Base-by-base conservation (phyloP, 2,113 vertebrate species). In the Oncorhynchus gorbuscha region DNA sequence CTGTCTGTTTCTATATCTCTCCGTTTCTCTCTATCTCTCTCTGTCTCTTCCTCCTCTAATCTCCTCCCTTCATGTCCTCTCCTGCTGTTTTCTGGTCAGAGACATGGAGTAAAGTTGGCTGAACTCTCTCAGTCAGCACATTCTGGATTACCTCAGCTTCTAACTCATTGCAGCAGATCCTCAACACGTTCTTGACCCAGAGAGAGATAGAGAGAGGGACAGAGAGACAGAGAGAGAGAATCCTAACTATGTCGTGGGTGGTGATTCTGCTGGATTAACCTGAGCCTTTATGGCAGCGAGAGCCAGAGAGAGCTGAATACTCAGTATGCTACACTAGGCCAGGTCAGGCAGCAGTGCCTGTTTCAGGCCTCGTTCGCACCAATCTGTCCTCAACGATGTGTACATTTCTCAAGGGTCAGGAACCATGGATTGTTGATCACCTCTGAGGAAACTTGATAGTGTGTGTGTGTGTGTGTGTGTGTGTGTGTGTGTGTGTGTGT, bases 381-480 rank as follows among this genome's bases (percentile, higher is more conserved):
- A 9, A n/a, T 62, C 58, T 16, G 62, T 80, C 71, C 65, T 14
- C 22, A 66, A 72, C 30, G 76, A 75, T 55, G 45, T 69, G 75
- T 80, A 76, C 49, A 71, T 80, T 67, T 69, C 48, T 71, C 73
- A 79, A 77, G 6, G 22, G 79, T 51, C 58, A 74, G 72, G 69
- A 70, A 73, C 26, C 68, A 81, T 58, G 69, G 79, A 80, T 75
- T 70, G 73, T 59, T 71, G 75, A 78, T 72, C 35, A 64, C 61
- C 80, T 62, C 55, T 45, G 6, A 59, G 45, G 73, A 76, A 69
- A 35, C 11, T 49, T 1, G 5, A 35, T 35, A 1, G 48, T 49
- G 11, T 49, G 48, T 49, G 9, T 49, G 8, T 49, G 30, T 32
- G 30, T 32, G 30, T 32, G 4, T 32, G 5, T 32, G 30, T 32